Evolutionary conservation across 2,888 invertebrate genomes (phyloP).

Genomic region (Drosophila fungiperda): DNA sequence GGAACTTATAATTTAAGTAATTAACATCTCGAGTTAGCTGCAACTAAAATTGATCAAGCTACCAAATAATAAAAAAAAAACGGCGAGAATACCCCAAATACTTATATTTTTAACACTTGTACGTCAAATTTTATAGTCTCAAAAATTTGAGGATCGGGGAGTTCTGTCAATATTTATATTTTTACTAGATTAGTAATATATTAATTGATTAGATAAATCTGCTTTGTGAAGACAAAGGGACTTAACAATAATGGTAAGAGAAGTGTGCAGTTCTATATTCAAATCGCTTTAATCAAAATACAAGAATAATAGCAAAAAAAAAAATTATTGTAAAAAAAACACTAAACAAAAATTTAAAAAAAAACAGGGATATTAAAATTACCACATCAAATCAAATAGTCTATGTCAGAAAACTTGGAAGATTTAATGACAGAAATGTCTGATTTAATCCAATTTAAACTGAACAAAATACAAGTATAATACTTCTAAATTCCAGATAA

Average conservation of each 20-base stretch:
- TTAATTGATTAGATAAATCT: background rate
- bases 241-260: background rate
- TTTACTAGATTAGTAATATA: background rate
- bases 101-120: no score
- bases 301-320: background rate
- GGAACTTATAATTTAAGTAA: background rate
- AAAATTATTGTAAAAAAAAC: background rate
- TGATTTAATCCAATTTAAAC: background rate
- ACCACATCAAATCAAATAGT: background rate
- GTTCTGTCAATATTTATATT: background rate
- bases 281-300: no score
- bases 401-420: background rate
- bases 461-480: background rate
- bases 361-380: background rate
- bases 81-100: no score
- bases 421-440: background rate
- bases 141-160: no score
- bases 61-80: background rate
- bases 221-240: no score
- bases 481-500: background rate
- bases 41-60: background rate
- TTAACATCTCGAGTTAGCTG: no score
- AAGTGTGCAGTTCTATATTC: background rate
- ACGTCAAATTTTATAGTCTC: no score
- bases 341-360: background rate